Conservation (phyloP, 1,140 invertebrate species). For the Antheraea pernyi region DNA sequence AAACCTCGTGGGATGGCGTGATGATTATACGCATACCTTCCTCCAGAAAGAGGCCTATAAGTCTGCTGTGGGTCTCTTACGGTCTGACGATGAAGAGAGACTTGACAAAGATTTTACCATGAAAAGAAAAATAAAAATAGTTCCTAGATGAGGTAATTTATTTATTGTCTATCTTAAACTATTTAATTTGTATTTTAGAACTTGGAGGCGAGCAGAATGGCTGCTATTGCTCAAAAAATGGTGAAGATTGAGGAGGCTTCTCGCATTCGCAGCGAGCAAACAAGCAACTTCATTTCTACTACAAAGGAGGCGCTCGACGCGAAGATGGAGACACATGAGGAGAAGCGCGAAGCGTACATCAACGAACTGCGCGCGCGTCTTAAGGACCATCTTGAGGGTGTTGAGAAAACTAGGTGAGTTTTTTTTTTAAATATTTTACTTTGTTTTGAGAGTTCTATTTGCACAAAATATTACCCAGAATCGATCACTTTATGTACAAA, state of each 20-base stretch:
- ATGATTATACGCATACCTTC: too few relatives aligned
- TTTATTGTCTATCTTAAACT: background rate
- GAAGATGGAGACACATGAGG: conserved; percentile 93
- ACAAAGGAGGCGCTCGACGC: conserved; percentile 93
- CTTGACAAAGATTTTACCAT: too few relatives aligned
- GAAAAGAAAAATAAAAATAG: too few relatives aligned
- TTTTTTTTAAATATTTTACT: background rate
- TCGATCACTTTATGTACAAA: too few relatives aligned
- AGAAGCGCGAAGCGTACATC: conserved; percentile 93
- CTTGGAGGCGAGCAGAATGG: conserved; percentile 91
- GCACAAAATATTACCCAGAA: too few relatives aligned
- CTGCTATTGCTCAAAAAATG: conserved; percentile 88
- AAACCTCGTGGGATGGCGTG: too few relatives aligned
- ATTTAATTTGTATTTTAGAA: conserved; percentile 76
- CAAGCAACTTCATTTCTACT: conserved; percentile 88
- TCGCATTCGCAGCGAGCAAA: conserved; percentile 93
- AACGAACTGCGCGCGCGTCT: conserved; percentile 91
- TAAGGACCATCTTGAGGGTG: conserved; percentile 90
- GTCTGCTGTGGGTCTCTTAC: too few relatives aligned
- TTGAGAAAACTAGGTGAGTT: conserved; percentile 87
- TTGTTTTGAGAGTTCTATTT: background rate
- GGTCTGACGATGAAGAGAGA: too few relatives aligned
- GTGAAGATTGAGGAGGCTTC: conserved; percentile 94
- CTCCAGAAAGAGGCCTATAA: too few relatives aligned
- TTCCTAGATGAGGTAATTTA: too few relatives aligned